A percentile compares a stretch with the other conserved stretches of the same genome.
Conservation (phyloP, 2,888 invertebrate species). For the Cartodere bifasciata region DNA sequence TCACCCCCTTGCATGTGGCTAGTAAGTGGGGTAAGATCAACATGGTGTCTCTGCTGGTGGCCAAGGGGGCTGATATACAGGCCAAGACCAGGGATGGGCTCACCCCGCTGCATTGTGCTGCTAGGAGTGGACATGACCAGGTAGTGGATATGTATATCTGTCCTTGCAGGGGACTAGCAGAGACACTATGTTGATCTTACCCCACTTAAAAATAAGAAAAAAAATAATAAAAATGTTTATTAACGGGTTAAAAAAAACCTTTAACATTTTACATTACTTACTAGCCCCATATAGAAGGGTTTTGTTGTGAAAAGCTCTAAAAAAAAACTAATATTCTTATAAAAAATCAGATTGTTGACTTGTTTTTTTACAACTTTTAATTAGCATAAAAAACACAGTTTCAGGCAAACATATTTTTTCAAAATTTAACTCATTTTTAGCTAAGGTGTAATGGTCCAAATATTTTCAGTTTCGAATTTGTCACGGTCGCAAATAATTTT, state of each 20-base stretch:
- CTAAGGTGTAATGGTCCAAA: conserved; percentile 96
- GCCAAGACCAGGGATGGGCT: conserved; percentile 89
- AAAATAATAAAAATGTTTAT: no score
- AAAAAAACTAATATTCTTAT: no score
- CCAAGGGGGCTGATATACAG: conserved; percentile 83
- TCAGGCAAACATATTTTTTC: no score
- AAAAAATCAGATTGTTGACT: no score
- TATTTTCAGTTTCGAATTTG: no score
- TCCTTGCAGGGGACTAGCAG: conserved; percentile 79
- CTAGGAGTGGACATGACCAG: conserved; percentile 89
- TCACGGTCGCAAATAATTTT: no score
- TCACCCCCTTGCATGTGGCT: conserved; percentile 96
- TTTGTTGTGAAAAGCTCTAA: conserved; percentile 94
- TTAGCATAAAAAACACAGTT: no score
- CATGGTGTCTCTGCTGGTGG: conserved; percentile 79
- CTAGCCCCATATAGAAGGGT: conserved; percentile 97
- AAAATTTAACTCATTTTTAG: no score
- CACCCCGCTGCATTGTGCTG: conserved; percentile 94
- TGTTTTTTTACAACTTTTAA: no score
- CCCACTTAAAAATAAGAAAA: no score
- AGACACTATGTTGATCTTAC: conserved; percentile 84
- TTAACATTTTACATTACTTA: no score
- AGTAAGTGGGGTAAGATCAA: conserved; percentile 97
- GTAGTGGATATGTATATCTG: conserved; percentile 85
- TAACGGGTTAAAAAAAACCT: no score